These are phyloP conservation scores for Denticeps clupeoides DNA, from an alignment of 2,797 vertebrate genomes.

Conservation along the genomic window DNA sequence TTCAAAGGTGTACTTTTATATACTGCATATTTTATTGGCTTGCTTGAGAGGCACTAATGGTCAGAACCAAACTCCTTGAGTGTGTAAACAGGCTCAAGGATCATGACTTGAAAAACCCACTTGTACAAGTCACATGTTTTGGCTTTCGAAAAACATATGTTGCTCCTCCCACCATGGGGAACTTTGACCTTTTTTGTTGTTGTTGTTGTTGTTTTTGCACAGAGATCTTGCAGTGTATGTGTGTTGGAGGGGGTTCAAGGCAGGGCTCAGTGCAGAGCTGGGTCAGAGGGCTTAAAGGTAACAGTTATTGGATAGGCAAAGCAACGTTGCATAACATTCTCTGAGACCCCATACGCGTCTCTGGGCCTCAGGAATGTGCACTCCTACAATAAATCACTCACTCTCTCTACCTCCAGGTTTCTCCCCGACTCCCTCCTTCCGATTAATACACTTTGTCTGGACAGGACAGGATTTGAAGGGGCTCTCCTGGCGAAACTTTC, in stretches of 20 bases:
- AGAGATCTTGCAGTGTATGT: too few species aligned
- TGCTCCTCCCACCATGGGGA: slow-evolving; percentile 35
- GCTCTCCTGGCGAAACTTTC: too few species aligned
- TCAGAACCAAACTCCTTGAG: too few species aligned
- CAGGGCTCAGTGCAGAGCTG: too few species aligned
- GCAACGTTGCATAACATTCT: slow-evolving; percentile 43
- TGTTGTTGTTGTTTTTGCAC: too few species aligned
- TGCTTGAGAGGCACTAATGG: too few species aligned
- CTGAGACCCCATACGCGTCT: slow-evolving; percentile 33
- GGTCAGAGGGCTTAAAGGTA: slow-evolving; percentile 42
- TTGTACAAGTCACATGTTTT: too few species aligned
- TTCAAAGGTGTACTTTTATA: too few species aligned
- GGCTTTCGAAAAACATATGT: slow-evolving; percentile 30
- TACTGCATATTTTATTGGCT: too few species aligned
- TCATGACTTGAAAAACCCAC: too few species aligned
- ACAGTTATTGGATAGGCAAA: slow-evolving; percentile 42
- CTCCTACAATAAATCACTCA: slow-evolving; percentile 44
- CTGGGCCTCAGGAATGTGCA: slow-evolving; percentile 36
- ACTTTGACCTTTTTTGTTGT: slow-evolving; percentile 41
- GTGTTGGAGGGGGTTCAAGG: slow-evolving; percentile 25
- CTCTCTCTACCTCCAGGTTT: slow-evolving; percentile 15
- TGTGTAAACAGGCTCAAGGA: slow-evolving; percentile 35
- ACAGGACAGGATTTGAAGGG: too few species aligned
- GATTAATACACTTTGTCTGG: background rate
- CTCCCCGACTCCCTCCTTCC: slow-evolving; percentile 4